Conservation (phyloP, 2,797 vertebrate genomes). For the Sitta carolinensis region DNA sequence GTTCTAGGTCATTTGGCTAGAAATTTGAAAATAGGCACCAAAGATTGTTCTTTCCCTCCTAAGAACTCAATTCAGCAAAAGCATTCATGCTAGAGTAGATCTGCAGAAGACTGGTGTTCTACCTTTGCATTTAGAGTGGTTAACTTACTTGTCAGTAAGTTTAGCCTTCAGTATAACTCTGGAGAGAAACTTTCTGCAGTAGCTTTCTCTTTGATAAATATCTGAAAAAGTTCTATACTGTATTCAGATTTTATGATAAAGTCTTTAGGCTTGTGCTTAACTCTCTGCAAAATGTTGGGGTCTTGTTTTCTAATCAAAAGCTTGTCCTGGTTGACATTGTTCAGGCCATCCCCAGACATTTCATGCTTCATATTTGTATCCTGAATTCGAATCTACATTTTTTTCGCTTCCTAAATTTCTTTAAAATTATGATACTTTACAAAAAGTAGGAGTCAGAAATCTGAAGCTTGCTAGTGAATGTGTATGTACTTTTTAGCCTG, state of each 20-base stretch:
- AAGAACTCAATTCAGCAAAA: not conserved
- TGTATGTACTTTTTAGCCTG: not conserved
- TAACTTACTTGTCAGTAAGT: not conserved
- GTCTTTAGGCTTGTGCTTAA: not conserved
- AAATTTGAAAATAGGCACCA: not conserved
- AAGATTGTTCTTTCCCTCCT: not conserved
- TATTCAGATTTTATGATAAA: not conserved
- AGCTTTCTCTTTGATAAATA: not conserved
- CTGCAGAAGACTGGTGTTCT: not conserved
- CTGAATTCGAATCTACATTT: not conserved
- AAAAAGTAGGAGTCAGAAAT: not conserved
- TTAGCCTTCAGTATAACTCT: not conserved
- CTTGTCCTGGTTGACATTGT: not conserved
- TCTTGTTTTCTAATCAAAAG: not conserved
- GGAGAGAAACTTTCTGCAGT: not conserved
- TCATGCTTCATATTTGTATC: not conserved
- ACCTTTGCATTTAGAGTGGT: not conserved
- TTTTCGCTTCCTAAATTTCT: not conserved
- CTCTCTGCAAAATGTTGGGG: not conserved
- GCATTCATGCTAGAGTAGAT: not conserved
- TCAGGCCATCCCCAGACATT: not conserved
- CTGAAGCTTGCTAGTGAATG: not conserved
- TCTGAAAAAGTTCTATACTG: not conserved
- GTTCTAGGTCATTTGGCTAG: not conserved
- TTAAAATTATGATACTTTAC: not conserved